Evolutionary conservation across 2,888 invertebrate species (phyloP).

Genomic region (Trichogramma dendrolimi): DNA sequence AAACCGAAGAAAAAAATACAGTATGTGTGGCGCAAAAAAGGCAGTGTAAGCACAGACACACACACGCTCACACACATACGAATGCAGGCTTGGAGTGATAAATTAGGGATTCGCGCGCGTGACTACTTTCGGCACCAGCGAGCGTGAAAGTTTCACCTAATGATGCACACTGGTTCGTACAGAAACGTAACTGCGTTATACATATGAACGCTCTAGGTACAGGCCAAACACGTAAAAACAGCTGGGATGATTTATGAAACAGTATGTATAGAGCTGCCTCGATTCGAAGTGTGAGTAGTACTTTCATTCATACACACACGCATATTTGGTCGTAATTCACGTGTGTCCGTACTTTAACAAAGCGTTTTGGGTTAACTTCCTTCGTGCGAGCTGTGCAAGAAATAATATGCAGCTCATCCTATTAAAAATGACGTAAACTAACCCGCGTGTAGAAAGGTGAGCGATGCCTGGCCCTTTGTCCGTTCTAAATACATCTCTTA

Average conservation of each 20-base stretch:
- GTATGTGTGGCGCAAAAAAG: background rate
- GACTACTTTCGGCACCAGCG: conserved; percentile 12
- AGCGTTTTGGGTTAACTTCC: too few relatives aligned
- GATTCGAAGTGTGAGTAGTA: too few relatives aligned
- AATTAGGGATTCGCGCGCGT: conserved; percentile 33
- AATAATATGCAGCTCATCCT: too few relatives aligned
- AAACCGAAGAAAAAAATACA: background rate
- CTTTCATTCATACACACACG: too few relatives aligned
- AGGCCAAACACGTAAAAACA: conserved; percentile 47
- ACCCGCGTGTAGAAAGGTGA: too few relatives aligned
- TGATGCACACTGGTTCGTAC: conserved; percentile 32
- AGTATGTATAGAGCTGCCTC: too few relatives aligned
- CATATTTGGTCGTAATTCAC: too few relatives aligned
- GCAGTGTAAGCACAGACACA: background rate
- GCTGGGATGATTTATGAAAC: conserved; percentile 44
- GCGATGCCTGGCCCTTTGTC: too few relatives aligned
- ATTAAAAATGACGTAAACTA: too few relatives aligned
- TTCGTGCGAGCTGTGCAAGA: too few relatives aligned
- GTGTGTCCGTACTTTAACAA: too few relatives aligned
- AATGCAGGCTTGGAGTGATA: conserved; percentile 28
- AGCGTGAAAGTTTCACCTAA: conserved; percentile 43
- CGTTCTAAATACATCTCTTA: too few relatives aligned
- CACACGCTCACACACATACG: background rate
- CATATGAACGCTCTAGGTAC: conserved; percentile 8
- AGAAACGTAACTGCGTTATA: background rate